Base-by-base conservation (phyloP, 2,797 vertebrate genomes). In the Alcedo quadribrachys region DNA sequence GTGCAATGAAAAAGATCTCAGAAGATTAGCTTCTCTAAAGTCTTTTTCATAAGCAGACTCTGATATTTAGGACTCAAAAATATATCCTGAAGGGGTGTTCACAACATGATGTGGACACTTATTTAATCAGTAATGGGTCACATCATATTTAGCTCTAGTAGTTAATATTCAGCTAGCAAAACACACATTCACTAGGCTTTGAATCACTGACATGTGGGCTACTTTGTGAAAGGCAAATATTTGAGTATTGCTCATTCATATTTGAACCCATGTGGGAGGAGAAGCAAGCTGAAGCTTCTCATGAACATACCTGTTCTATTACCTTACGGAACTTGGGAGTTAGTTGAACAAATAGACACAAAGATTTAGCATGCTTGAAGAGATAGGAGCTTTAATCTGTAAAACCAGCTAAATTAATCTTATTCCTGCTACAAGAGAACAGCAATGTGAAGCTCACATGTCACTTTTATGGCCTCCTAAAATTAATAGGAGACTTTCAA, bases 21-120 rank as follows among this genome's bases (percentile, higher is more conserved):
- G 40, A 60, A 74, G 33, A 60, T 33, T 20, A 51, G 5, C 24
- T 87, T 75, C 42, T 73, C 16, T 15, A 40, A 81, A 82, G 16
- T 8, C 6, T 68, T 85, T 74, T 57, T 17, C 42, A 37, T 42
- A 17, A 42, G 18, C 30, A 89, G 30, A 35, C 10, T 69, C 5
- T 0, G 3, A 4, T 33, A 63, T 75, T 57, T n/a, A 65, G n/a
- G 40, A 33, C 9, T 55, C 17, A 63, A 42, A 42, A 73, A 58
- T 17, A 11, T 12, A 28, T 18, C 14, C 17, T 33, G 16, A 67
- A 84, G 7, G 5, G 8, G 3, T 77, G 11, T 51, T 81, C 4
- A 11, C 33, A 63, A 12, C 11, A 9, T 3, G 0, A 14, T 30
- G 17, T n/a, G 50, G 43, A n/a, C 5, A 24, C 3, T 73, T 3